Conservation (phyloP, 2,888 invertebrate species). For the Labia minor region DNA sequence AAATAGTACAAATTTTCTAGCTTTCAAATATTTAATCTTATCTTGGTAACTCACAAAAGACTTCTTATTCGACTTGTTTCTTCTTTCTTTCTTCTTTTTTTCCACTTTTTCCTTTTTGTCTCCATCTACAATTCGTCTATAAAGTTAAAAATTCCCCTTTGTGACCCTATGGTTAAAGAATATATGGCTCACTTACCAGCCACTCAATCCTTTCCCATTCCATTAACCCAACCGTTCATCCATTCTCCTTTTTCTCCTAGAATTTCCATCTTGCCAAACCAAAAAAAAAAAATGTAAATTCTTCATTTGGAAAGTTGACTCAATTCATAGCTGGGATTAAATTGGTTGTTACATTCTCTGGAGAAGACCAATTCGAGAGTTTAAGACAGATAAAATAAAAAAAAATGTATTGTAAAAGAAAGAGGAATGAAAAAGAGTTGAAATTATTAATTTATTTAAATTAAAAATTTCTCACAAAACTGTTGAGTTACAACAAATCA, state of each 20-base stretch:
- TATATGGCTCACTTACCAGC: conserved; percentile 8
- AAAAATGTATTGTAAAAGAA: too few species aligned
- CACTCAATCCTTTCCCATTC: conserved; percentile 2
- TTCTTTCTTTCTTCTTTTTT: neutral
- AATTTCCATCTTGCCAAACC: conserved; percentile 13
- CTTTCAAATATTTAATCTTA: neutral
- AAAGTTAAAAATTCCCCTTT: conserved; percentile 13
- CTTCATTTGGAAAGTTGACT: conserved; percentile 5
- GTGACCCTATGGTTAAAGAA: conserved; percentile 13
- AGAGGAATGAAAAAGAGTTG: too few species aligned
- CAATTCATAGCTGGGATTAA: neutral
- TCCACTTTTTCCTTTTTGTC: neutral
- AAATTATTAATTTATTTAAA: too few species aligned
- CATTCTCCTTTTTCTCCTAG: neutral
- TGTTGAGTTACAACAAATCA: too few species aligned
- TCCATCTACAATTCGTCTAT: neutral
- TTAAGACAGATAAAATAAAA: too few species aligned
- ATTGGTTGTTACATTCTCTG: neutral
- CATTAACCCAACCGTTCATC: neutral
- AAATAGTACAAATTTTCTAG: too few species aligned
- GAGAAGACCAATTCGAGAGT: neutral
- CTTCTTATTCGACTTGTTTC: neutral
- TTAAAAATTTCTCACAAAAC: too few species aligned
- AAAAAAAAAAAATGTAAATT: conserved; percentile 4
- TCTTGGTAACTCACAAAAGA: neutral